A percentile compares a stretch with the other conserved stretches of the same genome.
Evolutionary conservation across 2,888 invertebrate species (phyloP).

Genomic region (Oscheius sp.): DNA sequence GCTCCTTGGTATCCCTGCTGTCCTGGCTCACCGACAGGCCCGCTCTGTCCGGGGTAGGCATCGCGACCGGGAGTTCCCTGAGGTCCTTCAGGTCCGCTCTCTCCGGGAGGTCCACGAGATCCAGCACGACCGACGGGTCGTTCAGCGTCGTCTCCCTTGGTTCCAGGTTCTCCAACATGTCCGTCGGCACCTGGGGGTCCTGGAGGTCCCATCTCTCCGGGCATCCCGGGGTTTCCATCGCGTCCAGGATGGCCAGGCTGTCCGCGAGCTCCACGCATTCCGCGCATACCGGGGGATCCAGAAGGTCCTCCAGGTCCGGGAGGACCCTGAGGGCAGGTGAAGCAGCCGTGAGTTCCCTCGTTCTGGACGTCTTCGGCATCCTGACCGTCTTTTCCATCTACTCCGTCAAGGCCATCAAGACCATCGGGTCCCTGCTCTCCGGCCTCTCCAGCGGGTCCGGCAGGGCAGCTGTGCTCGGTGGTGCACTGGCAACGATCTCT

Average conservation of each 20-base stretch:
- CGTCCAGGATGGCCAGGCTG: conserved; percentile 61
- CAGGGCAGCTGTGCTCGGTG: conserved; percentile 64
- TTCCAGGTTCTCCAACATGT: conserved; percentile 64
- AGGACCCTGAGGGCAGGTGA: conserved; percentile 65
- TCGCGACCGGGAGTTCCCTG: conserved; percentile 51
- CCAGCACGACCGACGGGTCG: conserved; percentile 66
- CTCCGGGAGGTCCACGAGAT: conserved; percentile 64
- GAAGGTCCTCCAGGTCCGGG: conserved; percentile 60
- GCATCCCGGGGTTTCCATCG: conserved; percentile 64
- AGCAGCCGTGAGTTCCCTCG: conserved; percentile 65
- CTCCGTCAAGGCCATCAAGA: conserved; percentile 61
- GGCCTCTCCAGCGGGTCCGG: conserved; percentile 60
- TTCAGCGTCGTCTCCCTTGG: conserved; percentile 67
- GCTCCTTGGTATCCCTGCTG: conserved; percentile 62
- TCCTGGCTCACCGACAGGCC: conserved; percentile 63
- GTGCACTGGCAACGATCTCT: conserved; percentile 46
- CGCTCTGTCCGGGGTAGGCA: conserved; percentile 55
- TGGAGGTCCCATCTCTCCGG: conserved; percentile 60
- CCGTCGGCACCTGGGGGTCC: conserved; percentile 63
- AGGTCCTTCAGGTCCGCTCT: conserved; percentile 56
- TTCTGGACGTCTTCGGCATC: conserved; percentile 66
- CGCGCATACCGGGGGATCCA: conserved; percentile 64
- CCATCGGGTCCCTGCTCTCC: conserved; percentile 58
- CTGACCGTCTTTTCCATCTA: conserved; percentile 62
- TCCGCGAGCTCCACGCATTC: conserved; percentile 67